Evolutionary conservation across 2,797 vertebrate species (phyloP), one percentile per base, ranked within the genome.

Genomic region (Phrynocephalus guinanensis): DNA sequence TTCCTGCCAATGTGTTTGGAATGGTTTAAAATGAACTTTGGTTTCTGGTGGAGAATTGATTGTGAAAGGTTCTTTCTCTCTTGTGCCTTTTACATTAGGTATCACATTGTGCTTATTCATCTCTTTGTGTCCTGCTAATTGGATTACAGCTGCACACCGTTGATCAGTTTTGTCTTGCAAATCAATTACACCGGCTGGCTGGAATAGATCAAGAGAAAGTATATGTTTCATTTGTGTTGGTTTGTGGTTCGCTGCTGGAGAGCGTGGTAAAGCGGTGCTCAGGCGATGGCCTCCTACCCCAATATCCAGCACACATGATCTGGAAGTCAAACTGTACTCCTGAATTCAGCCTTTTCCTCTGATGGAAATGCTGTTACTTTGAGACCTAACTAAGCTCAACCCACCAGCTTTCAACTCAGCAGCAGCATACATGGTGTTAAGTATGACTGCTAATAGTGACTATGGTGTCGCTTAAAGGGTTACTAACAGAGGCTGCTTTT

Each of bases 11-110:
- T 80, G 38, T 79, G 13, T n/a, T 71, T 28, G 68, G 28, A 84
- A 50, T 28, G 44, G 33, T 79, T 28, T 73, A 30, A 63, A 86
- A 80, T 86, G 78, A 79, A 72, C 78, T 48, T 48, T 60, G 11
- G 38, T 84, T 84, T 84, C 67, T 79, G 75, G 1, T 60, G 52
- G 72, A 63, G 75, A 79, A 72, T 48, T 63, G 82, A 66, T 88
- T 6, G 22, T n/a, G 33, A 26, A 83, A 79, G 67, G 24, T 6
- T 71, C 18, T 48, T 44, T 44, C 72, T 75, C 20, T 20, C n/a
- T 2, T 28, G 33, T 66, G 68, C 13, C 22, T 73, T 56, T 79
- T 67, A 24, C 28, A 33, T 80, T 75, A 80, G 66, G 38, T 73
- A 78, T 79, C 75, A 26, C 70, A 13, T 84, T 79, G 44, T 10